Percentiles rank a stretch among this genome's conserved stretches.
phyloP scores from a whole-genome alignment of 2,888 invertebrate genomes.

The Ramazzottius varieornatus region DNA sequence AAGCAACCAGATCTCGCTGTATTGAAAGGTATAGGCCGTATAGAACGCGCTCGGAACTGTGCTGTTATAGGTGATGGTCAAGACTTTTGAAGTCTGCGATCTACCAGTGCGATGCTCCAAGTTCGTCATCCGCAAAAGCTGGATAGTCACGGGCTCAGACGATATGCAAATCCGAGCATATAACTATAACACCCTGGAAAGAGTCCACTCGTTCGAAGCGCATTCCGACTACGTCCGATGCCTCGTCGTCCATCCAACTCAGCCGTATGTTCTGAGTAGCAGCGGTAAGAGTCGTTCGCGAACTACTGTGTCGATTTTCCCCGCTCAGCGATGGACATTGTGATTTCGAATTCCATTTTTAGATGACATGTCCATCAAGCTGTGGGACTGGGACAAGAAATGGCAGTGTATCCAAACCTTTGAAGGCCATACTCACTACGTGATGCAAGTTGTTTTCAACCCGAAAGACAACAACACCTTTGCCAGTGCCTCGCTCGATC shows the following conservation, averaged over 20 bases:
- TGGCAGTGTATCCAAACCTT: conserved; percentile 96
- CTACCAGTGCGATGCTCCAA: conserved; percentile 80
- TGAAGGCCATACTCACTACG: conserved; percentile 95
- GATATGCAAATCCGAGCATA: conserved; percentile 51
- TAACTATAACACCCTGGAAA: conserved; percentile 91
- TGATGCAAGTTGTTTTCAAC: conserved; percentile 97
- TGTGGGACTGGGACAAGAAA: conserved; percentile 99
- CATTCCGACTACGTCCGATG: conserved; percentile 92
- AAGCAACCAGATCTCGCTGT: not conserved
- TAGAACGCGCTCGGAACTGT: too few species aligned
- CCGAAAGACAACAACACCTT: conserved; percentile 99
- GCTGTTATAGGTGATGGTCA: conserved; percentile 26
- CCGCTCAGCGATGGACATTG: too few species aligned
- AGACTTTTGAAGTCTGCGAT: conserved; percentile 48
- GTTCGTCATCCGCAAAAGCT: conserved; percentile 88
- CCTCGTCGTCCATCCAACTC: conserved; percentile 86
- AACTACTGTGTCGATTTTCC: too few species aligned
- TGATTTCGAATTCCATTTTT: too few species aligned
- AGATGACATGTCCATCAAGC: conserved; percentile 93
- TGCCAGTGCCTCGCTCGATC: conserved; percentile 91
- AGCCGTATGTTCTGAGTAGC: conserved; percentile 80
- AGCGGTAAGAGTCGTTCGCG: conserved; percentile 44
- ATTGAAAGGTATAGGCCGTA: not conserved
- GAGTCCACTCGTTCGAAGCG: conserved; percentile 83
- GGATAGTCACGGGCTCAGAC: conserved; percentile 81